Base-by-base conservation (phyloP, 1,140 invertebrate genomes). In the Dolichoris vasculosae region DNA sequence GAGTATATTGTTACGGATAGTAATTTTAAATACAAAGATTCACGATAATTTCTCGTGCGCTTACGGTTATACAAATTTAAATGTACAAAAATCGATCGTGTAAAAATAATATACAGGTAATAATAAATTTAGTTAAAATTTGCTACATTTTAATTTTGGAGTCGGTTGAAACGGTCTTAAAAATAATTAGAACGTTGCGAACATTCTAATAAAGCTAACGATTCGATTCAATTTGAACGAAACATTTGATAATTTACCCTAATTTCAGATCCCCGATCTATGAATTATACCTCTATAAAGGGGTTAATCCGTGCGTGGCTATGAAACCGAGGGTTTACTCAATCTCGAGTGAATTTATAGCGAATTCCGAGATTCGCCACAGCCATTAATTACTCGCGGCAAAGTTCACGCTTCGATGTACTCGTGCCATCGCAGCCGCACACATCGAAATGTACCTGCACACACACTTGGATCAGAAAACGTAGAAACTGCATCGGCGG, bases 281-380 rank as follows among this genome's bases (percentile, higher is more conserved):
- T 4, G 55, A 59, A 67, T 67, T 32, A 32, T 13, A 59, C 20
- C 23, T 11, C 4, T 3, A 59, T 59, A 59, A 59, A 59, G 59
- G 59, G 26, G 23, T 63, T 63, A 8, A 38, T 38, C 0, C 35
- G 67, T 0, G 35, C 6, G 67, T 3, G 17, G 35, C 17, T 38
- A 20, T 26, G 26, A 15, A 38, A 35, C 30, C 11, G 15, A 15
- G 32, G 11, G 9, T 32, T 40, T 38, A 38, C 71, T 48, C 20
- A 43, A 75, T 75, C 71, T 6, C 71, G 17, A n/a, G 8, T 75
- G 71, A 15, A 75, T 67, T 67, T 67, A 67, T 67, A 32, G 32
- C 13, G 11, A 67, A 35, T 75, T 48, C 43, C 71, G 71, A 32
- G 43, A 75, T 48, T 75, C 71, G 71, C 43, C 23, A 40, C 71